phyloP scores from a whole-genome alignment of 64 coral and sea anemone genomes.

The Trachythela sp. region DNA sequence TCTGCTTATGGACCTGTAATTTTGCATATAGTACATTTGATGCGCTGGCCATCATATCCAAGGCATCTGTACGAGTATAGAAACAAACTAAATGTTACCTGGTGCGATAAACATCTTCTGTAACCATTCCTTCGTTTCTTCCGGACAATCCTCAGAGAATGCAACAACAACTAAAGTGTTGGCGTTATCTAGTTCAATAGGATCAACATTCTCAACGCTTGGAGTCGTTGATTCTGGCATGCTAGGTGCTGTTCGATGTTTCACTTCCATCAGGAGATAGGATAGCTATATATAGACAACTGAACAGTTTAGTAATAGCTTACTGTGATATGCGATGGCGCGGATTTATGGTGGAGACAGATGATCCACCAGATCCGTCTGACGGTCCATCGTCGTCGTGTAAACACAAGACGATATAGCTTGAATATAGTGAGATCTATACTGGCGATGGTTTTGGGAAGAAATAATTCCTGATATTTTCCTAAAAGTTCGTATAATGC shows the following conservation, averaged over 20 bases:
- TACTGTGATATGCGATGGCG: not conserved
- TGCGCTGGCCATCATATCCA: too few relatives aligned
- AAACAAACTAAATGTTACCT: too few relatives aligned
- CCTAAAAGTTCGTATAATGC: too few relatives aligned
- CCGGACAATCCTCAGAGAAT: conserved; percentile 69
- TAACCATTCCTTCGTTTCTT: conserved; percentile 81
- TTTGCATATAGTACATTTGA: too few relatives aligned
- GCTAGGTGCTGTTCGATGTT: not conserved
- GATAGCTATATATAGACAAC: not conserved
- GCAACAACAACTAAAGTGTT: conserved; percentile 79
- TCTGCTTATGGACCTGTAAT: too few relatives aligned
- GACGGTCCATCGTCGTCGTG: too few relatives aligned
- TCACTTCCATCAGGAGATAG: not conserved
- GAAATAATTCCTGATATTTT: too few relatives aligned
- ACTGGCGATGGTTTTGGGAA: too few relatives aligned
- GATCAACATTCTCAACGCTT: not conserved
- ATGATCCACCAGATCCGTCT: too few relatives aligned
- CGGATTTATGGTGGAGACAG: not conserved
- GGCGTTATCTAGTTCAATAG: conserved; percentile 6
- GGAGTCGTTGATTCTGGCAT: not conserved
- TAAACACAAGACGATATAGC: too few relatives aligned
- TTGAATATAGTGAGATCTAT: too few relatives aligned
- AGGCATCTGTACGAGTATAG: too few relatives aligned
- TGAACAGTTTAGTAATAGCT: not conserved
- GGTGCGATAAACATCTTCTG: conserved; percentile 65